Percentiles rank a stretch among this genome's conserved stretches.
phyloP scores from a whole-genome alignment of 1,140 invertebrate genomes.

The Pseudomyrmex sp. region DNA sequence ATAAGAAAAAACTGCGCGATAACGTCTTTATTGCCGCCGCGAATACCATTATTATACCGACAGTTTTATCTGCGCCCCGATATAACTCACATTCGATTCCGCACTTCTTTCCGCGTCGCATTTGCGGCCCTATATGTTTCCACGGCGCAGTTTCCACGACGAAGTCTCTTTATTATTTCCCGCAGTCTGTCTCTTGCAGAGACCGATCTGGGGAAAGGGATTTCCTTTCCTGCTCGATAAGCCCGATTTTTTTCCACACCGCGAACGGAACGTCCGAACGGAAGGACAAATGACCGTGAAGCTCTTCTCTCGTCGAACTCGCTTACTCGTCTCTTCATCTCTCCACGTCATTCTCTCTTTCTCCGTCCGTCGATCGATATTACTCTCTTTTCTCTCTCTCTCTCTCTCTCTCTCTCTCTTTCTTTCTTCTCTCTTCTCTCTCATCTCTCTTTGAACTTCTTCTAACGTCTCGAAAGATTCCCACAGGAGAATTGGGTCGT shows the following conservation, averaged over 20 bases:
- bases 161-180: slow-evolving; percentile 44
- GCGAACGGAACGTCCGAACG: neutral
- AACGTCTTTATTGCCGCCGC: neutral
- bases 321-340: slow-evolving; percentile 27
- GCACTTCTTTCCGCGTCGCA: neutral
- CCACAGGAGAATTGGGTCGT: slow-evolving; percentile 69
- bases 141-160: neutral
- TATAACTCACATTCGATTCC: neutral
- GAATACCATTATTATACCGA: neutral
- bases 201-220: slow-evolving; percentile 11
- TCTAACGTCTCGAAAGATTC: slow-evolving; percentile 49
- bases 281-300: slow-evolving; percentile 27
- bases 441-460: slow-evolving; percentile 16
- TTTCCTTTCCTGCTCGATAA: slow-evolving; percentile 32
- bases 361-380: slow-evolving; percentile 58
- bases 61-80: neutral
- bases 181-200: slow-evolving; percentile 35
- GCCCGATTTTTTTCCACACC: slow-evolving; percentile 18
- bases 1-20: neutral
- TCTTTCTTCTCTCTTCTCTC: too few species aligned
- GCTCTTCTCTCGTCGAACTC: neutral
- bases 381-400: slow-evolving; percentile 31
- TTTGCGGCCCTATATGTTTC: slow-evolving; percentile 18
- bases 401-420: too few species aligned
- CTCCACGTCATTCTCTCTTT: neutral